phyloP scores from a whole-genome alignment of 92 coral and sea anemone genomes.

The Siderastrea radians region DNA sequence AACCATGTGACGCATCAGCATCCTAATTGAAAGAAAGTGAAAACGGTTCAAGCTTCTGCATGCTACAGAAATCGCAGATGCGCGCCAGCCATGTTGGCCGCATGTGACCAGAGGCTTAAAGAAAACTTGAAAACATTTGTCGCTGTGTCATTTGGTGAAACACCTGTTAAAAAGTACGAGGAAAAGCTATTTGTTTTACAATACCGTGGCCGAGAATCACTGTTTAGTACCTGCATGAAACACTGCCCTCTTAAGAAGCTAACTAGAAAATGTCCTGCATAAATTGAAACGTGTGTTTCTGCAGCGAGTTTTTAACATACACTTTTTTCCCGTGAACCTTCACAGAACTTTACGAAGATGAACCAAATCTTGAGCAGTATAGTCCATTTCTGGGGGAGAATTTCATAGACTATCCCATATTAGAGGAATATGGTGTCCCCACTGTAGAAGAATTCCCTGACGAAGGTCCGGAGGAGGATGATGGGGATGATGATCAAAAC shows the following conservation, averaged over 20 bases:
- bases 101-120: too few species aligned
- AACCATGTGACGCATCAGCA: too few species aligned
- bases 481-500: neutral
- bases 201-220: too few species aligned
- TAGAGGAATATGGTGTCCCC: conserved; percentile 73
- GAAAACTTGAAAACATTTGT: too few species aligned
- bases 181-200: too few species aligned
- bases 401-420: conserved; percentile 32
- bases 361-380: conserved; percentile 26
- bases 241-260: neutral
- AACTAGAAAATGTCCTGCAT: neutral
- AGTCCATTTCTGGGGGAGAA: conserved; percentile 40
- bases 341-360: conserved; percentile 33
- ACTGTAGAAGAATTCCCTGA: conserved; percentile 50
- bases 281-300: neutral
- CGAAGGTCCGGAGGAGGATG: conserved; percentile 19
- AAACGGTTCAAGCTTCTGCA: too few species aligned
- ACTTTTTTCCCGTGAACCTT: neutral
- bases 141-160: too few species aligned
- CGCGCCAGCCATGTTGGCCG: too few species aligned
- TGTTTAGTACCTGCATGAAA: too few species aligned
- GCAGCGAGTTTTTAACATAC: neutral
- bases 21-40: too few species aligned
- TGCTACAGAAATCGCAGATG: too few species aligned
- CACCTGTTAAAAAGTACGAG: too few species aligned